phyloP scores from a whole-genome alignment of 2,113 vertebrate species.

The Geothlypis trichas region DNA sequence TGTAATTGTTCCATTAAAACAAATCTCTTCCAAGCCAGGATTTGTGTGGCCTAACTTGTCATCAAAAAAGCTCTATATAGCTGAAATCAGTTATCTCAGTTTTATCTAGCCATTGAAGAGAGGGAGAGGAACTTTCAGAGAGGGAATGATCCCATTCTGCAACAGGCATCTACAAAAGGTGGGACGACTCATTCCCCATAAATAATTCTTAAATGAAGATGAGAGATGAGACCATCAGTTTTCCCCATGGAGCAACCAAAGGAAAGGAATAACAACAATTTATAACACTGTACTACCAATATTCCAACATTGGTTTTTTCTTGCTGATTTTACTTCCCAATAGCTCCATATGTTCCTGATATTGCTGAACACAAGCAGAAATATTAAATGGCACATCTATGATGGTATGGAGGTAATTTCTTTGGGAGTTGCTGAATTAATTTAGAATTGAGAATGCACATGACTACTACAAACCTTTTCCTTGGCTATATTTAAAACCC shows the following conservation, averaged over 20 bases:
- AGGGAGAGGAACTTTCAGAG: not conserved
- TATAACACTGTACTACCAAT: not conserved
- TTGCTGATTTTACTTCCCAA: not conserved
- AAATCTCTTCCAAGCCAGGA: not conserved
- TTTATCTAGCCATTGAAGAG: not conserved
- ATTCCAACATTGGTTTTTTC: not conserved
- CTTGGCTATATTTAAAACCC: not conserved
- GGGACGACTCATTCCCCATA: not conserved
- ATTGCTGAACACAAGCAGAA: not conserved
- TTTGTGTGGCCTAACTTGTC: not conserved
- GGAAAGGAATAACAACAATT: not conserved
- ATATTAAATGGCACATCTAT: not conserved
- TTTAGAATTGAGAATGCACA: not conserved
- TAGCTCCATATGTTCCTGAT: not conserved
- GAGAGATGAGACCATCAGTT: not conserved
- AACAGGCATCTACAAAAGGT: not conserved
- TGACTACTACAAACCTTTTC: not conserved
- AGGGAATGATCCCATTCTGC: not conserved
- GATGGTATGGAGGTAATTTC: not conserved
- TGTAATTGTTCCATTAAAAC: not conserved
- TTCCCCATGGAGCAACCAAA: not conserved
- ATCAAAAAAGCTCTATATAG: not conserved
- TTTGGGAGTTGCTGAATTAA: not conserved
- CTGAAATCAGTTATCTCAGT: not conserved
- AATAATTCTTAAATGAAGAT: not conserved